Percentiles rank a stretch among this genome's conserved stretches.
These are phyloP conservation scores for Microtus pennsylvanicus DNA, from an alignment of 2,113 vertebrate species.

Conservation along the genomic window DNA sequence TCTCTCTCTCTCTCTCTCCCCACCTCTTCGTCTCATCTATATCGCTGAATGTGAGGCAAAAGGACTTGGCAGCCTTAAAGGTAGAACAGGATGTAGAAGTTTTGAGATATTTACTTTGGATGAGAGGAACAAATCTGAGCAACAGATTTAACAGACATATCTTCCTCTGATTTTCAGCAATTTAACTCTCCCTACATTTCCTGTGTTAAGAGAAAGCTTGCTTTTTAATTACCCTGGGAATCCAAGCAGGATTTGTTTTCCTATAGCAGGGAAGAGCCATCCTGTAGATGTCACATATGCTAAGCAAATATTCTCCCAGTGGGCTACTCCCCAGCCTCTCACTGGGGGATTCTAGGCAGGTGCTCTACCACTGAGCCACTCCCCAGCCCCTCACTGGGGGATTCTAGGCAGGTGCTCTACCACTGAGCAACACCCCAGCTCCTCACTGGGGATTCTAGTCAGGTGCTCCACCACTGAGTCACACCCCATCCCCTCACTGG, in stretches of 20 bases:
- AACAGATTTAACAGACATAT: not conserved
- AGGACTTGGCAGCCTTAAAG: not conserved
- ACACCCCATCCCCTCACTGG: too few species aligned
- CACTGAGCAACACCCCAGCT: too few species aligned
- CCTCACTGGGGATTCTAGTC: too few species aligned
- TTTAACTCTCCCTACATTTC: slow-evolving; percentile 12
- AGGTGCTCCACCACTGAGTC: too few species aligned
- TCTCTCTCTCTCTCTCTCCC: not conserved
- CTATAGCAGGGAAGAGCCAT: not conserved
- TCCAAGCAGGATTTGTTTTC: not conserved
- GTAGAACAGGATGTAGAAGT: not conserved
- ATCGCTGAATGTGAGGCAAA: not conserved
- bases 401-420: not conserved
- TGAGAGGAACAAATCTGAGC: not conserved
- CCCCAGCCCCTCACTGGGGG: not conserved
- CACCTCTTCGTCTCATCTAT: not conserved
- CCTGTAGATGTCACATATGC: not conserved
- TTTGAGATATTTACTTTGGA: not conserved
- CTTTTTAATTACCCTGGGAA: not conserved
- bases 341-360: not conserved
- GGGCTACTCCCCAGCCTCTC: too few species aligned
- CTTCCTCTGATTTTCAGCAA: not conserved
- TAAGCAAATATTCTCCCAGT: too few species aligned
- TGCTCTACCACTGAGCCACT: not conserved
- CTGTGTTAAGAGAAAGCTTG: not conserved